Percentiles rank a stretch among this genome's conserved stretches.
Conservation (phyloP, 2,113 vertebrate genomes). For the Oenanthe oenanthe region DNA sequence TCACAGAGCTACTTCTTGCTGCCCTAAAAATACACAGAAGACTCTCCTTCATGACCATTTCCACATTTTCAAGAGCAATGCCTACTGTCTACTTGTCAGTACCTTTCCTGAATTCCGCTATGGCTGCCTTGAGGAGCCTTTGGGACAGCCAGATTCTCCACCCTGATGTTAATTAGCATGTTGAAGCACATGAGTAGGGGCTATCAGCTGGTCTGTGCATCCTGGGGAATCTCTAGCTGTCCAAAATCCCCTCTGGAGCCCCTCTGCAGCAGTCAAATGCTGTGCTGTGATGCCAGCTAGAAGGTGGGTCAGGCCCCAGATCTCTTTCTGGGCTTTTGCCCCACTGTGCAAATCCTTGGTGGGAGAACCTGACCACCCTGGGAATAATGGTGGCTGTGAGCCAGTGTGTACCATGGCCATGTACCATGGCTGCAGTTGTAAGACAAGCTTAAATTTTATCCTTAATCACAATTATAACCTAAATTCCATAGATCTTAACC, state of each 20-base stretch:
- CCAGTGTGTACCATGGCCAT: background rate
- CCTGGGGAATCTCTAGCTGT: background rate
- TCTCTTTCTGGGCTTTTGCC: background rate
- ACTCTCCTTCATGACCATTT: background rate
- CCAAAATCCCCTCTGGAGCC: background rate
- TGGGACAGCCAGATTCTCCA: background rate
- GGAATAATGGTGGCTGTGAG: background rate
- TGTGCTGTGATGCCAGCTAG: background rate
- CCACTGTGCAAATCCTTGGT: fast-evolving
- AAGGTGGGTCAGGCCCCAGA: background rate
- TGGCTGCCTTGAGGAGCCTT: background rate
- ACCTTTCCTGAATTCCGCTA: background rate
- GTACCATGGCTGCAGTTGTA: background rate
- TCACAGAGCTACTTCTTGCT: background rate
- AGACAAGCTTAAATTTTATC: background rate
- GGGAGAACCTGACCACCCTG: background rate
- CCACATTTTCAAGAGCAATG: background rate
- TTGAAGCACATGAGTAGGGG: background rate
- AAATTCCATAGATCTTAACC: background rate
- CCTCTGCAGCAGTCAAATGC: background rate
- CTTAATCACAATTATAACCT: background rate
- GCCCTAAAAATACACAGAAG: background rate
- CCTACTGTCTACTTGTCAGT: background rate
- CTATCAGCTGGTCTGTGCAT: no score
- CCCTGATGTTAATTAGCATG: background rate